Percentiles rank a stretch among this genome's conserved stretches.
These are phyloP conservation scores for Leptogaster cylindrica DNA, from an alignment of 2,888 invertebrate genomes.

Conservation along the genomic window DNA sequence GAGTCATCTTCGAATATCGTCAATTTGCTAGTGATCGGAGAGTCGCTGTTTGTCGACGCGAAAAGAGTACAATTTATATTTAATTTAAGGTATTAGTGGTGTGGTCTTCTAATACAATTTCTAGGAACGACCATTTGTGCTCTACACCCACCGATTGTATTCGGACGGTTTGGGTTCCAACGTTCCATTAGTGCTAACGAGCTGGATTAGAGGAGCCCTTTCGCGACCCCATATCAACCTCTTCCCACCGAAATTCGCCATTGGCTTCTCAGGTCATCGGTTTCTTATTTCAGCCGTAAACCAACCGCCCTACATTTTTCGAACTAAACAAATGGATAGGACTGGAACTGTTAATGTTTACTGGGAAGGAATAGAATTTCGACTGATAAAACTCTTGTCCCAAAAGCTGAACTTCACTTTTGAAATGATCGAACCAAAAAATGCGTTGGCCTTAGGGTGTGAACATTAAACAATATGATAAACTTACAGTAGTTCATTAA, in stretches of 20 bases:
- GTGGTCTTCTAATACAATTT: background rate
- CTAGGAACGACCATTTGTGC: conserved; percentile 73
- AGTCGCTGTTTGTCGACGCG: conserved; percentile 67
- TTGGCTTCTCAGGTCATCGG: conserved; percentile 77
- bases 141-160: conserved; percentile 77
- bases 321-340: conserved; percentile 55
- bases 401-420: conserved; percentile 74
- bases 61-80: no score
- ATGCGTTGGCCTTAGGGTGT: conserved; percentile 63
- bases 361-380: conserved; percentile 77
- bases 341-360: conserved; percentile 53
- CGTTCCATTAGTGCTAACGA: conserved; percentile 70
- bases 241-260: conserved; percentile 72
- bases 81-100: background rate
- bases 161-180: conserved; percentile 77
- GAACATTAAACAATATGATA: conserved; percentile 28
- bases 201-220: conserved; percentile 72
- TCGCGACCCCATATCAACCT: conserved; percentile 69
- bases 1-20: conserved; percentile 70
- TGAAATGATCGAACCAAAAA: conserved; percentile 70
- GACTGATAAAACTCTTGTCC: conserved; percentile 69
- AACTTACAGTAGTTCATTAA: background rate
- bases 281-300: conserved; percentile 73
- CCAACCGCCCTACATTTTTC: conserved; percentile 77
- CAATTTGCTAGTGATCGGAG: conserved; percentile 73